Percentiles rank a stretch among this genome's conserved stretches.
These are phyloP conservation scores for Pristiophorus japonicus DNA, from an alignment of 2,113 vertebrate species.

Conservation along the genomic window DNA sequence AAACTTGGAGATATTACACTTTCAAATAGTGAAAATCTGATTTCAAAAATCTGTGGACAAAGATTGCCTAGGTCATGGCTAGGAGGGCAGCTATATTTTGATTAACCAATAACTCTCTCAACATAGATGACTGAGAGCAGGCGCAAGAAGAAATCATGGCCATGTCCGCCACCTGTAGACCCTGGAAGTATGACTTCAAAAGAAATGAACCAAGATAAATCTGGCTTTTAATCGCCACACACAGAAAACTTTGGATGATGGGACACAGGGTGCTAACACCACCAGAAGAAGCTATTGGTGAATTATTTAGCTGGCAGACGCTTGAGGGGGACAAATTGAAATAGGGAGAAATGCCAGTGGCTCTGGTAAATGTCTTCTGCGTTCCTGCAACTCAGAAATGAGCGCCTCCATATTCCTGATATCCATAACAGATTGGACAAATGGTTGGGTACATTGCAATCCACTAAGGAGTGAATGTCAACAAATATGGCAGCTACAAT, in stretches of 20 bases:
- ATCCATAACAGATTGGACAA: too few relatives aligned
- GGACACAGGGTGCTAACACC: not conserved
- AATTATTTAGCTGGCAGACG: not conserved
- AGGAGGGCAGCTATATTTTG: not conserved
- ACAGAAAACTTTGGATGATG: not conserved
- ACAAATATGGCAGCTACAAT: not conserved
- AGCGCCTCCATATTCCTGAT: too few relatives aligned
- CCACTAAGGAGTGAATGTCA: not conserved
- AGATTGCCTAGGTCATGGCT: not conserved
- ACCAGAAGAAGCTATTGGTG: not conserved
- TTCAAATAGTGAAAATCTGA: not conserved
- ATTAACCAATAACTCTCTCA: not conserved
- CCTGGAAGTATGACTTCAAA: not conserved
- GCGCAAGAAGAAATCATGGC: not conserved
- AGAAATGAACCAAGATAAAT: not conserved
- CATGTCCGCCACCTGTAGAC: not conserved
- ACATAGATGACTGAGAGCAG: not conserved
- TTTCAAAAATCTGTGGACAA: not conserved
- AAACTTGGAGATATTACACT: too few relatives aligned
- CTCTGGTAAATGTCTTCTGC: not conserved
- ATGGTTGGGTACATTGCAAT: not conserved
- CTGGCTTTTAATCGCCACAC: not conserved
- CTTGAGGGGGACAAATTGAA: not conserved
- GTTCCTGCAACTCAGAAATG: too few relatives aligned
- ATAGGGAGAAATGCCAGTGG: not conserved